Conservation (phyloP, 1,140 invertebrate species). For the Ganaspis sp. region DNA sequence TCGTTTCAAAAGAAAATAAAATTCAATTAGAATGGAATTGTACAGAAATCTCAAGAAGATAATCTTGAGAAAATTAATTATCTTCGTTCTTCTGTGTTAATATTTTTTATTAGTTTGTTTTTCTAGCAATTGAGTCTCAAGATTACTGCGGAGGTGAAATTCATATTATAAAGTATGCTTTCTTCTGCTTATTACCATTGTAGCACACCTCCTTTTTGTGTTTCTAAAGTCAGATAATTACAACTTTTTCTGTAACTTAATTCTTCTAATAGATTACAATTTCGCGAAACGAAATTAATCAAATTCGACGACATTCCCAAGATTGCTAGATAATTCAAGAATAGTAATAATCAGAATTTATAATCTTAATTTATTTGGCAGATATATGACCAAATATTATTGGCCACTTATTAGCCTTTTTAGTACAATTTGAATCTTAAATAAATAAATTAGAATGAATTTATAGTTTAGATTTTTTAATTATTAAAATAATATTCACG, state of each 20-base stretch:
- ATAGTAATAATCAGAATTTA: too few relatives aligned
- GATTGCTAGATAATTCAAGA: too few relatives aligned
- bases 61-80: slow-evolving; percentile 5
- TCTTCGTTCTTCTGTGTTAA: neutral
- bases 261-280: neutral
- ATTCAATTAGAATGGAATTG: neutral
- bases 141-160: neutral
- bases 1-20: neutral
- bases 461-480: too few relatives aligned
- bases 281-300: neutral
- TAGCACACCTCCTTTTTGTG: neutral
- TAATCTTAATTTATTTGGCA: too few relatives aligned
- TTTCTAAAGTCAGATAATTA: neutral
- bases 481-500: neutral
- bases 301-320: too few relatives aligned
- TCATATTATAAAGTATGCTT: neutral
- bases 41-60: neutral
- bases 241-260: neutral
- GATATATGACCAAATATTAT: too few relatives aligned
- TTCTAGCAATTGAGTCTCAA: neutral
- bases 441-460: too few relatives aligned
- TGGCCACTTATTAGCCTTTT: too few relatives aligned
- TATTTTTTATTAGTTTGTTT: neutral
- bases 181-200: neutral
- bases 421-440: too few relatives aligned